These are phyloP conservation scores for Ophion ventricosus DNA, from an alignment of 2,888 invertebrate genomes.

Conservation along the genomic window DNA sequence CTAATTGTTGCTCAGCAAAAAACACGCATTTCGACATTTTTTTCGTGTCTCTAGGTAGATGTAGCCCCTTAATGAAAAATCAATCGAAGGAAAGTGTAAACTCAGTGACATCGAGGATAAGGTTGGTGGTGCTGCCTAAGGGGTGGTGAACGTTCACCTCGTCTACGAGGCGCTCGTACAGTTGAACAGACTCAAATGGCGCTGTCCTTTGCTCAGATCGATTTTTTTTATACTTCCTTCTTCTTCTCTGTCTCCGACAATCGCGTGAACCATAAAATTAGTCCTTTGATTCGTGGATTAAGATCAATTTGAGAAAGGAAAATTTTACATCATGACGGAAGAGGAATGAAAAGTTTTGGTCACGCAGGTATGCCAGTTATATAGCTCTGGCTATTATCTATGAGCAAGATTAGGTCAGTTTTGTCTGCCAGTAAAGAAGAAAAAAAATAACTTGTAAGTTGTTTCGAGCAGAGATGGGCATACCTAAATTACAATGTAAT, in stretches of 20 bases:
- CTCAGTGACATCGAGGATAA: neutral
- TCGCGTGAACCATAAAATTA: neutral
- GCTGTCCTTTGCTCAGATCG: neutral
- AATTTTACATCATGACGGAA: neutral
- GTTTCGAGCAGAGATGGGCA: too few relatives aligned
- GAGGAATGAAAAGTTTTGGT: neutral
- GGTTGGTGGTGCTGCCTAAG: neutral
- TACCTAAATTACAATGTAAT: too few relatives aligned
- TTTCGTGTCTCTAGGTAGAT: too few relatives aligned
- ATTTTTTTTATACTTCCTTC: neutral
- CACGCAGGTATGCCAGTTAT: too few relatives aligned
- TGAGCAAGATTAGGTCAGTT: neutral
- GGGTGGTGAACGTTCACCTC: slow-evolving; percentile 17
- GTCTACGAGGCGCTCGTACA: slow-evolving; percentile 8
- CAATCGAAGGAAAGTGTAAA: neutral
- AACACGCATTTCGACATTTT: too few relatives aligned
- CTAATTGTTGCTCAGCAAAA: too few relatives aligned
- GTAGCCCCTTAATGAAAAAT: slow-evolving; percentile 37
- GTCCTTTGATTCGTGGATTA: neutral
- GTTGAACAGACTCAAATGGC: neutral
- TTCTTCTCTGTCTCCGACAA: neutral
- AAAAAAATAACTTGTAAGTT: neutral
- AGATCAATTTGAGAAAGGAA: neutral
- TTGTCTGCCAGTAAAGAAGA: neutral
- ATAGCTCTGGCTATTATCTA: too few relatives aligned